Conservation (phyloP, 2,113 vertebrate genomes). For the Pedetes capensis region DNA sequence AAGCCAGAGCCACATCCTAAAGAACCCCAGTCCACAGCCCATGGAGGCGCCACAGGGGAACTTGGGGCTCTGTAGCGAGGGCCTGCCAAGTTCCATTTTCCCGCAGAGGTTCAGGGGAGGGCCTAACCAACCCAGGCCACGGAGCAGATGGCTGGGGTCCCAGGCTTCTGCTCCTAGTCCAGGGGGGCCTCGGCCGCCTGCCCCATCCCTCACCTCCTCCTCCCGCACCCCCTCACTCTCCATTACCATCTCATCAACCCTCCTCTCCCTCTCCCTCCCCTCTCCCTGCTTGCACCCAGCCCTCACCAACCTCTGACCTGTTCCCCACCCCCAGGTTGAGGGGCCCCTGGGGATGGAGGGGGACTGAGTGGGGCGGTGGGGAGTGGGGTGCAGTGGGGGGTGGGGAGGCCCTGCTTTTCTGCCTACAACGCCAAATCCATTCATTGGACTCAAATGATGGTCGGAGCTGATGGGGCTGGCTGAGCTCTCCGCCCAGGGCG, state of each 20-base stretch:
- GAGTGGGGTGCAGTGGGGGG: background rate
- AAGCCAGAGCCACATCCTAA: background rate
- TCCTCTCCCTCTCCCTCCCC: background rate
- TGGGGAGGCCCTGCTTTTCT: conserved; percentile 40
- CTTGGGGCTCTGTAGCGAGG: background rate
- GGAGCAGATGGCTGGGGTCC: no score
- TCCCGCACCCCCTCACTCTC: background rate
- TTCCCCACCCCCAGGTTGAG: background rate
- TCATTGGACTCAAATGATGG: conserved; percentile 75
- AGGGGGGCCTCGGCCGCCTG: background rate
- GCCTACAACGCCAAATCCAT: conserved; percentile 69
- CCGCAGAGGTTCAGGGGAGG: background rate
- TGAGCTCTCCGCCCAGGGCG: background rate
- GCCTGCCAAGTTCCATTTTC: background rate
- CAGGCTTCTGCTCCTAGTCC: rapidly evolving
- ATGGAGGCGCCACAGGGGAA: background rate
- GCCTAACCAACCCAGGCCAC: background rate
- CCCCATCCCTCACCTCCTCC: rapidly evolving
- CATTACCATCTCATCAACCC: conserved; percentile 54
- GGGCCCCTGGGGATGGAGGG: background rate
- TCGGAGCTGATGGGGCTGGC: conserved; percentile 68
- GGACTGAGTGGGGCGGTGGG: background rate
- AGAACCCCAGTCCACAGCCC: background rate
- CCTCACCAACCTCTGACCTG: background rate
- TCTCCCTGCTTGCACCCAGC: conserved; percentile 17